These are phyloP conservation scores for Neoniphon sammara DNA, from an alignment of 2,797 vertebrate species.

Conservation along the genomic window DNA sequence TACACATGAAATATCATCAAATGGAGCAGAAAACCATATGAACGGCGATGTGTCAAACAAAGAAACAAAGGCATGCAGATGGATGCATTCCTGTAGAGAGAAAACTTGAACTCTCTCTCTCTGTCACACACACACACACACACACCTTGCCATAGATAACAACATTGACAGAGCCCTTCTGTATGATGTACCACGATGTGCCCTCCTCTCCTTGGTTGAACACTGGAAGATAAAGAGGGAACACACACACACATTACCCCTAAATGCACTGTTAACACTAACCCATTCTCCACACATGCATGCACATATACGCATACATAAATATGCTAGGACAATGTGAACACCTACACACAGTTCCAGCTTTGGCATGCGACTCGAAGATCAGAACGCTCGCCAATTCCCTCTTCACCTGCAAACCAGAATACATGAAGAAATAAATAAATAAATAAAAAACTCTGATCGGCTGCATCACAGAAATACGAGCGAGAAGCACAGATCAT, in stretches of 20 bases:
- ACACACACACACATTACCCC: neutral
- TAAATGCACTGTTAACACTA: neutral
- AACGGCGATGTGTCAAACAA: constrained; percentile 17
- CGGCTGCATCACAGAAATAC: constrained; percentile 11
- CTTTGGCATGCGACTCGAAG: constrained; percentile 98
- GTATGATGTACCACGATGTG: constrained; percentile 99
- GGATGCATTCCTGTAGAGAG: neutral
- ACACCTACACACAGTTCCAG: constrained; percentile 97
- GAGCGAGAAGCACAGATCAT: neutral
- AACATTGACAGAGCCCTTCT: constrained; percentile 98
- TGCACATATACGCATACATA: neutral
- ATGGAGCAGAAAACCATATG: constrained; percentile 24
- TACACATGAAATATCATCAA: constrained; percentile 26
- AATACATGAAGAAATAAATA: constrained; percentile 32
- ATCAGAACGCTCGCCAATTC: constrained; percentile 95
- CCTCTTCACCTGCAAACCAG: constrained; percentile 89
- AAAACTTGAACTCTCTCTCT: constrained; percentile 3
- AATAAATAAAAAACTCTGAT: constrained; percentile 11
- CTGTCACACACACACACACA: neutral
- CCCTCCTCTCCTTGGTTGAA: constrained; percentile 99
- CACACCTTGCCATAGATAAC: constrained; percentile 92
- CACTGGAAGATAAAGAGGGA: constrained; percentile 79
- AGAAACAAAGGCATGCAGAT: constrained; percentile 1
- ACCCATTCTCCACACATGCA: constrained; percentile 5
- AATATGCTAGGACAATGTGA: neutral